phyloP scores from a whole-genome alignment of 2,888 invertebrate genomes.

The Scelioninae gen. 2 region DNA sequence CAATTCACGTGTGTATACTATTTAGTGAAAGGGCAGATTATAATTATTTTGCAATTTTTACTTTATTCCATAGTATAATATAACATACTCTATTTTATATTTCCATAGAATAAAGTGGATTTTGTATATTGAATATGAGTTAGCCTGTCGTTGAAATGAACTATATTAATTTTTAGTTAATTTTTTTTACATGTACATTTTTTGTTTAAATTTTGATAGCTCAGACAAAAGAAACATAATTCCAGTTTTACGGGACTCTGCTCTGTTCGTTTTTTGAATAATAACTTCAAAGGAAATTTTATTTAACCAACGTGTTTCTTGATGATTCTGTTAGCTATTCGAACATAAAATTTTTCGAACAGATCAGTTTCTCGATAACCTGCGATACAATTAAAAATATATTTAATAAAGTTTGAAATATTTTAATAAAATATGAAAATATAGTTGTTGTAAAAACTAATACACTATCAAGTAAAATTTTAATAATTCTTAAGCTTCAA shows the following conservation, averaged over 20 bases:
- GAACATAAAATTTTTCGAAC: constrained; percentile 3
- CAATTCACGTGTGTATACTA: too few species aligned
- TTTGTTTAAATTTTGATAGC: constrained; percentile 13
- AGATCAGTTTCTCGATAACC: constrained; percentile 7
- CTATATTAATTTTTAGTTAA: constrained; percentile 1
- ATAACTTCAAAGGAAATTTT: neutral
- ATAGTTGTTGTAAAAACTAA: constrained; percentile 27
- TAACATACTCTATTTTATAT: too few species aligned
- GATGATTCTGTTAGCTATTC: neutral
- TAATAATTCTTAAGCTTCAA: neutral
- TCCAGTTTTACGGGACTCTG: constrained; percentile 29
- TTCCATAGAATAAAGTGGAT: neutral
- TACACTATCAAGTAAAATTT: constrained; percentile 7
- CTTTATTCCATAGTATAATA: too few species aligned
- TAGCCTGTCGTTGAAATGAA: too few species aligned
- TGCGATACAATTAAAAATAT: constrained; percentile 15
- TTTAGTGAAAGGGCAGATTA: too few species aligned
- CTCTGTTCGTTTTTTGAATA: constrained; percentile 12
- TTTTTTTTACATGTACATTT: neutral
- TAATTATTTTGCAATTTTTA: too few species aligned
- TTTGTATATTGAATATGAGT: too few species aligned
- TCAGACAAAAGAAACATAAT: constrained; percentile 47
- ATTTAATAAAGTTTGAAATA: constrained; percentile 28
- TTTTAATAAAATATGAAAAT: constrained; percentile 27
- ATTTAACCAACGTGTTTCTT: neutral